Conservation (phyloP, 2,888 invertebrate genomes). For the Epiblema foenella region DNA sequence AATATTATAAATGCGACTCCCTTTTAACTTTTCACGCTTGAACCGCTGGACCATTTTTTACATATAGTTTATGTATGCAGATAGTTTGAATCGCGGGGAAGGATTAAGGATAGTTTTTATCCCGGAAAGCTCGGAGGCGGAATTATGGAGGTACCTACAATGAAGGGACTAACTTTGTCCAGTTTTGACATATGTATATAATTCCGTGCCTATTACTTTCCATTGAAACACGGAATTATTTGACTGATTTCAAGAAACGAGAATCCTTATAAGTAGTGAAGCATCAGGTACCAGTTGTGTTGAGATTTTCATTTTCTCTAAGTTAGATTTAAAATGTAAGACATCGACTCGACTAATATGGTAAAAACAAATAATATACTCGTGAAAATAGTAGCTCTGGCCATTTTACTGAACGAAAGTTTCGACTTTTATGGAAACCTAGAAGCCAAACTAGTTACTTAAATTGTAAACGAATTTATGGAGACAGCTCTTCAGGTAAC, state of each 20-base stretch:
- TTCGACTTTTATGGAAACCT: slow-evolving; percentile 26
- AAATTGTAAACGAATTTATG: slow-evolving; percentile 32
- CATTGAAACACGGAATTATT: background rate
- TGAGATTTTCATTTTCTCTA: background rate
- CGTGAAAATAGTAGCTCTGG: slow-evolving; percentile 26
- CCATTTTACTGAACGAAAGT: slow-evolving; percentile 38
- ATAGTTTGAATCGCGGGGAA: no score
- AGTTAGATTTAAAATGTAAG: background rate
- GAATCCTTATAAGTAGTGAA: background rate
- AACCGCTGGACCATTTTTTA: no score
- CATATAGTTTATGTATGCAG: no score
- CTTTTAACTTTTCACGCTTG: no score
- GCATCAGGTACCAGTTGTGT: background rate
- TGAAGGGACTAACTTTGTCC: background rate
- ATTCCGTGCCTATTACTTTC: background rate
- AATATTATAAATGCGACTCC: no score
- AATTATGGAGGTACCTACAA: no score
- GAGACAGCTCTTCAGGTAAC: slow-evolving; percentile 1
- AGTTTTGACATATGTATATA: background rate
- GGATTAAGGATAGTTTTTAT: no score
- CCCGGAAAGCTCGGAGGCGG: no score
- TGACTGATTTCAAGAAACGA: background rate
- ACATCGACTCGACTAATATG: slow-evolving; percentile 5
- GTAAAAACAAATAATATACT: slow-evolving; percentile 6
- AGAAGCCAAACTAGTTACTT: slow-evolving; percentile 33